Percentiles rank a stretch among this genome's conserved stretches.
These are phyloP conservation scores for Eupithecia subumbrata DNA, from an alignment of 2,888 invertebrate species.

Conservation along the genomic window DNA sequence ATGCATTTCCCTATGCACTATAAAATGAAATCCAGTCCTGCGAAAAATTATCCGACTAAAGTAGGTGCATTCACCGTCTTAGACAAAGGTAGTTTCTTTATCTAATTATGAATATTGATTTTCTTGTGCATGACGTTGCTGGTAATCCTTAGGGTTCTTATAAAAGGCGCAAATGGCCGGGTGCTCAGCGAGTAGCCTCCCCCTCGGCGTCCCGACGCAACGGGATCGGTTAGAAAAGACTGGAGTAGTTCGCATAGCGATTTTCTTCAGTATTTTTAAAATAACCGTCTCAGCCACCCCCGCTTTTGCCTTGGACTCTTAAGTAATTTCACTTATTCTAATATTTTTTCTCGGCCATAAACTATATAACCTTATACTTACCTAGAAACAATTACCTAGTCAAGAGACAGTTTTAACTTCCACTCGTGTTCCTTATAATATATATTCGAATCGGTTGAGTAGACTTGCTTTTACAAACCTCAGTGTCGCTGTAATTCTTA, in stretches of 20 bases:
- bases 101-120: constrained; percentile 82
- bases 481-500: background rate
- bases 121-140: constrained; percentile 61
- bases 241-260: constrained; percentile 83
- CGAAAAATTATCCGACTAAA: constrained; percentile 47
- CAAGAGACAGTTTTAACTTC: background rate
- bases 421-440: background rate
- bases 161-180: constrained; percentile 62
- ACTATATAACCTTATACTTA: too few relatives aligned
- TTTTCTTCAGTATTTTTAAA: constrained; percentile 84
- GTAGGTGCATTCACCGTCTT: constrained; percentile 71
- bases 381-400: background rate
- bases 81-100: constrained; percentile 63
- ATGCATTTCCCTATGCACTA: background rate
- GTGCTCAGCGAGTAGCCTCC: constrained; percentile 74
- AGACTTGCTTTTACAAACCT: background rate
- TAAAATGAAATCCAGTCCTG: constrained; percentile 52
- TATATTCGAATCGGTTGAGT: background rate
- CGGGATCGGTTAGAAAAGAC: constrained; percentile 79
- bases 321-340: constrained; percentile 50
- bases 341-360: background rate
- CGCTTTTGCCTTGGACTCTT: constrained; percentile 57
- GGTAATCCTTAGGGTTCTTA: constrained; percentile 69
- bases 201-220: constrained; percentile 69
- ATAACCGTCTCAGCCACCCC: constrained; percentile 73